These are phyloP conservation scores for Cantharis flavilabris DNA, from an alignment of 2,888 invertebrate species.

Conservation along the genomic window DNA sequence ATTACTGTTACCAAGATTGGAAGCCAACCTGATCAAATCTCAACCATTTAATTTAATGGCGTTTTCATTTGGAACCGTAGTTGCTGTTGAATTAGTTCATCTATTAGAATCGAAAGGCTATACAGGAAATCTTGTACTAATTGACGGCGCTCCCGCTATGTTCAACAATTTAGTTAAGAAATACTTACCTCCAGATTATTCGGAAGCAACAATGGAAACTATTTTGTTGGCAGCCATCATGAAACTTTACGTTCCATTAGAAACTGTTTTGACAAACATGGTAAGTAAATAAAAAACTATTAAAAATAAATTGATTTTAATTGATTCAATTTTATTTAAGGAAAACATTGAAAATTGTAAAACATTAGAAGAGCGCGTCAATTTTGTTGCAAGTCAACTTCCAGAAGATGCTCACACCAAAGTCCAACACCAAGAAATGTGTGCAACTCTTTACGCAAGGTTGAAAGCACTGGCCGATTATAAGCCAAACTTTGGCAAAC, in stretches of 20 bases:
- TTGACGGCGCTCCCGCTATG: slow-evolving; percentile 77
- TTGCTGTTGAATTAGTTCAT: slow-evolving; percentile 77
- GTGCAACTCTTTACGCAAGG: slow-evolving; percentile 59
- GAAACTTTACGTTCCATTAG: slow-evolving; percentile 44
- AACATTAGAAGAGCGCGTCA: not conserved
- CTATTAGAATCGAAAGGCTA: slow-evolving; percentile 70
- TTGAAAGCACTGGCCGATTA: slow-evolving; percentile 60
- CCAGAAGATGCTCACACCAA: not conserved
- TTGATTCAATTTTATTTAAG: not conserved
- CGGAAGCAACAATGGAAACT: slow-evolving; percentile 59
- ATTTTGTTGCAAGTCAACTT: not conserved
- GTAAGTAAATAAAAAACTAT: not conserved
- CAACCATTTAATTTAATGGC: slow-evolving; percentile 76
- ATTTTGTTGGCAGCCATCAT: slow-evolving; percentile 59
- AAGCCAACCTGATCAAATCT: not conserved
- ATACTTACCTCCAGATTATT: slow-evolving; percentile 42
- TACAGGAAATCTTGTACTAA: slow-evolving; percentile 67
- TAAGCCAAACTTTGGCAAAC: slow-evolving; percentile 47
- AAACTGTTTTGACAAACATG: not conserved
- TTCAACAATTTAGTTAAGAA: not conserved
- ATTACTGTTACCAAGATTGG: slow-evolving; percentile 56
- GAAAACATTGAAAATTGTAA: not conserved
- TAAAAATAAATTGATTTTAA: not conserved
- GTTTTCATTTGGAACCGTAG: slow-evolving; percentile 84
- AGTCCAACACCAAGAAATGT: slow-evolving; percentile 53